Conservation (phyloP, 2,888 invertebrate species). For the Rhopalosiphum nymphaeae region DNA sequence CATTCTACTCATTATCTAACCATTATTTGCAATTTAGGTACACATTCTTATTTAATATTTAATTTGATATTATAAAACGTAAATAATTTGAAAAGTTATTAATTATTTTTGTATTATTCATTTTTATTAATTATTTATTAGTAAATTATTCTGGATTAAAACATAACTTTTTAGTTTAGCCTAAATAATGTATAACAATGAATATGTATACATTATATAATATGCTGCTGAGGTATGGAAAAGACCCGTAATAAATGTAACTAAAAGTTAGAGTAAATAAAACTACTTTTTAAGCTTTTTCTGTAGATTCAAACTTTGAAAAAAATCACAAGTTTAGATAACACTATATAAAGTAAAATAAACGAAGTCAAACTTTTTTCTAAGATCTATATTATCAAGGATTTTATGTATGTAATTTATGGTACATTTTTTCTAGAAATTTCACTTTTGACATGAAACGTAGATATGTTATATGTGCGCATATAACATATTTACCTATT, state of each 20-base stretch:
- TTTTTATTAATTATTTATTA: not conserved
- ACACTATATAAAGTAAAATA: not conserved
- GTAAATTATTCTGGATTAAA: not conserved
- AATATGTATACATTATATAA: not conserved
- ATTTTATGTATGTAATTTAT: not conserved
- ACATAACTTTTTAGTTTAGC: not conserved
- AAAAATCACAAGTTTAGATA: not conserved
- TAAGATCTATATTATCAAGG: not conserved
- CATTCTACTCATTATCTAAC: not conserved
- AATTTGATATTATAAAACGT: not conserved
- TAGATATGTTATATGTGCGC: not conserved
- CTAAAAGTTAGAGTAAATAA: not conserved
- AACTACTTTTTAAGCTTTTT: slow-evolving; percentile 10
- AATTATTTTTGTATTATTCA: not conserved
- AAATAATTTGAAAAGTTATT: not conserved
- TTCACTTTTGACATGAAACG: not conserved
- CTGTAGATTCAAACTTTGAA: not conserved
- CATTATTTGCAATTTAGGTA: not conserved
- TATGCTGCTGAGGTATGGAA: not conserved
- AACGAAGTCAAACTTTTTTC: slow-evolving; percentile 6
- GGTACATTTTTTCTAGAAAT: not conserved
- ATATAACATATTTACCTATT: not conserved
- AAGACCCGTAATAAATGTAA: not conserved
- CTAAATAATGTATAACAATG: not conserved
- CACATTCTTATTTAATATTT: not conserved